A percentile compares a stretch with the other conserved stretches of the same genome.
Evolutionary conservation across 2,113 vertebrate species (phyloP).

Genomic region (Anser brachyrhynchus): DNA sequence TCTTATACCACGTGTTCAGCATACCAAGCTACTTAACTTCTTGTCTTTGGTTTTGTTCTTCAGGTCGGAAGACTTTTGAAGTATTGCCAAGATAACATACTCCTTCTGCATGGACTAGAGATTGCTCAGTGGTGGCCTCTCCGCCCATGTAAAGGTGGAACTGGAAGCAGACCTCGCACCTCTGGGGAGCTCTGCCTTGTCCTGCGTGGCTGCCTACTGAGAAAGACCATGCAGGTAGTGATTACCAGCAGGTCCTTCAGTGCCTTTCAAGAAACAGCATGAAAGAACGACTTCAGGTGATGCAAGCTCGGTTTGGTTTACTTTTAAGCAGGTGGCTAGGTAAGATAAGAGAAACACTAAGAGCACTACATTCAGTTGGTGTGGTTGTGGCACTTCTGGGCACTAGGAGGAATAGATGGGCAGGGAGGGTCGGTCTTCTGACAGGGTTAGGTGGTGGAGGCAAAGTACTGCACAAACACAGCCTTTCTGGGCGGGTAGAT

Average conservation of each 20-base stretch:
- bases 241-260: background rate
- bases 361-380: rapidly evolving
- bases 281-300: background rate
- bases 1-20: background rate
- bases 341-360: background rate
- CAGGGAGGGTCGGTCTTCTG: background rate
- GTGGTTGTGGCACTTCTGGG: background rate
- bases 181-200: background rate
- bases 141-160: background rate
- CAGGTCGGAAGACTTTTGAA: slow-evolving; percentile 5
- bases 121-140: slow-evolving; percentile 6
- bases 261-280: background rate
- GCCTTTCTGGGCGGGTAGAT: background rate
- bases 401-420: background rate
- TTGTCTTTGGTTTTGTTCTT: background rate
- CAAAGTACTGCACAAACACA: background rate
- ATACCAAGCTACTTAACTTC: background rate
- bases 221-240: background rate
- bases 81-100: background rate
- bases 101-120: slow-evolving; percentile 6
- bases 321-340: background rate
- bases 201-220: background rate
- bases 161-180: background rate
- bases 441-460: background rate
- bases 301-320: background rate